Conservation (phyloP, 2,113 vertebrate species). For the Spea multiplicata region DNA sequence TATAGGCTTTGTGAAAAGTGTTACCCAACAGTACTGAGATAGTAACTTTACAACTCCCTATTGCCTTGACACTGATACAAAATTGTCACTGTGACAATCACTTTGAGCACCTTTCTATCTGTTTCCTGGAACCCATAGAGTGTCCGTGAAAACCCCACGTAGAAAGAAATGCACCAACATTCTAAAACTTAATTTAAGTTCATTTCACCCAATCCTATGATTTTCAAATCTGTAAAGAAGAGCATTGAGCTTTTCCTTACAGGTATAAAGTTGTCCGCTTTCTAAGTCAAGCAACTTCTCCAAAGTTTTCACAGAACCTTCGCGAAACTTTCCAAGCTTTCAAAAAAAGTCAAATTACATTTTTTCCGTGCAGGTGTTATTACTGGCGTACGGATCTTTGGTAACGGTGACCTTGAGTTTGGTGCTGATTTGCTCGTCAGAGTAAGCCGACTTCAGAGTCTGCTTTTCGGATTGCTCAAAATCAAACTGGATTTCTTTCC, state of each 20-base stretch:
- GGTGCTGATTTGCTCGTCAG: constrained; percentile 43
- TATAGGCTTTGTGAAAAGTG: too few relatives aligned
- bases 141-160: background rate
- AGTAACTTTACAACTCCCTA: background rate
- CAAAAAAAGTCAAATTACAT: background rate
- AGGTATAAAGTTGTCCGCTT: background rate
- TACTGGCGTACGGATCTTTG: constrained; percentile 43
- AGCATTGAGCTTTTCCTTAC: background rate
- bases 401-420: constrained; percentile 39
- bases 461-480: constrained; percentile 61
- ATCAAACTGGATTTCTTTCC: constrained; percentile 67
- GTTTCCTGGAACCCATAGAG: background rate
- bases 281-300: background rate
- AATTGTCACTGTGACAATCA: background rate
- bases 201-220: background rate
- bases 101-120: background rate
- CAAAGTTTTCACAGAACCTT: background rate
- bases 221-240: background rate
- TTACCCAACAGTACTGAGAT: background rate
- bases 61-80: background rate
- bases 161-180: background rate
- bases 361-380: constrained; percentile 34
- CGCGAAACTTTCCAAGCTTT: background rate
- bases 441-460: constrained; percentile 38
- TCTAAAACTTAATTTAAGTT: background rate